A percentile compares a stretch with the other conserved stretches of the same genome.
Conservation (phyloP, 2,113 vertebrate genomes). For the Nettapus auritus region DNA sequence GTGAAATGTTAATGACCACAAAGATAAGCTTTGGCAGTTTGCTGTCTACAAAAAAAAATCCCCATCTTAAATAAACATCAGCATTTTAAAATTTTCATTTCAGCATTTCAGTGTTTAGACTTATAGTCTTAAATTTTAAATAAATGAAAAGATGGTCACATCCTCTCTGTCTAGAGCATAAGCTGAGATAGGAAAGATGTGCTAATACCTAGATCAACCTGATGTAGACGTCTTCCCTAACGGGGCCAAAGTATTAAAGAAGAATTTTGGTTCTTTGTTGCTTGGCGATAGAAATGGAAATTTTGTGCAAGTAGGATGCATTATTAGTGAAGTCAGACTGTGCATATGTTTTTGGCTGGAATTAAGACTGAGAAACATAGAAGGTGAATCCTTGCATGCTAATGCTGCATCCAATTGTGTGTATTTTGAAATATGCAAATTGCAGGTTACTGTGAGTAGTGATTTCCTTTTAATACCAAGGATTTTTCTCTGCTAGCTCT, state of each 20-base stretch:
- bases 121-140: neutral
- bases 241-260: neutral
- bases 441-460: neutral
- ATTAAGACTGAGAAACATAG: neutral
- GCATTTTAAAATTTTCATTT: neutral
- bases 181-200: neutral
- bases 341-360: neutral
- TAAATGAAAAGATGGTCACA: neutral
- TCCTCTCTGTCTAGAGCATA: neutral
- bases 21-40: neutral
- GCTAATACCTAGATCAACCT: neutral
- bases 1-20: neutral
- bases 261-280: neutral
- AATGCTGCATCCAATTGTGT: neutral
- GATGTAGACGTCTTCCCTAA: neutral
- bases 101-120: neutral
- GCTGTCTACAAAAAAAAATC: neutral
- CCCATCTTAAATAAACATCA: neutral
- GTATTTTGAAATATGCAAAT: neutral
- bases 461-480: neutral
- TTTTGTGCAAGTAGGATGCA: neutral
- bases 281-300: neutral
- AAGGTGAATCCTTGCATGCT: neutral
- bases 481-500: neutral
- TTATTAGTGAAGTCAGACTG: neutral